Conservation (phyloP, 2,888 invertebrate species). For the Rhagonycha fulva region DNA sequence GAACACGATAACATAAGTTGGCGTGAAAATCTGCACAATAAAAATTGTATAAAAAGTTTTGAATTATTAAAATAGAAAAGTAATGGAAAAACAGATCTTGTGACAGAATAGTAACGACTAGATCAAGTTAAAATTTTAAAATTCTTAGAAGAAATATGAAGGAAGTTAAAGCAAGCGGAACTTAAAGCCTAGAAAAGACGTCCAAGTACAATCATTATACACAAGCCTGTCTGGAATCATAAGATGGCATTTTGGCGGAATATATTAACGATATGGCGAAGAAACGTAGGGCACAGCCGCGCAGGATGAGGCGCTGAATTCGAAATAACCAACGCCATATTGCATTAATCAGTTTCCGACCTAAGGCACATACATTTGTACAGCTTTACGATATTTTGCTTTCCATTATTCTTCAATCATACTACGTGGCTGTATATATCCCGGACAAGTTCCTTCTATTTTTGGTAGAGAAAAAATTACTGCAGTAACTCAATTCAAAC, state of each 20-base stretch:
- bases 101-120: neutral
- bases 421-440: constrained; percentile 26
- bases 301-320: constrained; percentile 37
- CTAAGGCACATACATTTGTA: constrained; percentile 36
- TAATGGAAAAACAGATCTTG: neutral
- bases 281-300: constrained; percentile 31
- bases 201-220: constrained; percentile 35
- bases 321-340: constrained; percentile 41
- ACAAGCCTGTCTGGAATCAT: constrained; percentile 37
- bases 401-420: constrained; percentile 35
- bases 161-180: constrained; percentile 14
- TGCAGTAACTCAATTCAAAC: neutral
- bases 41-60: neutral
- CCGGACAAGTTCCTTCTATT: neutral
- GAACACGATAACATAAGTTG: neutral
- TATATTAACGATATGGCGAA: constrained; percentile 36
- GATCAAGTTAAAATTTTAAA: constrained; percentile 6
- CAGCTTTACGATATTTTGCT: constrained; percentile 11
- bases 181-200: constrained; percentile 21
- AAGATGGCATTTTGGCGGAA: constrained; percentile 37
- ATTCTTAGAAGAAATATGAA: constrained; percentile 2
- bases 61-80: neutral
- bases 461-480: neutral
- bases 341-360: constrained; percentile 41
- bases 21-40: neutral